Conservation (phyloP, 2,113 vertebrate genomes). For the Dromas ardeola region DNA sequence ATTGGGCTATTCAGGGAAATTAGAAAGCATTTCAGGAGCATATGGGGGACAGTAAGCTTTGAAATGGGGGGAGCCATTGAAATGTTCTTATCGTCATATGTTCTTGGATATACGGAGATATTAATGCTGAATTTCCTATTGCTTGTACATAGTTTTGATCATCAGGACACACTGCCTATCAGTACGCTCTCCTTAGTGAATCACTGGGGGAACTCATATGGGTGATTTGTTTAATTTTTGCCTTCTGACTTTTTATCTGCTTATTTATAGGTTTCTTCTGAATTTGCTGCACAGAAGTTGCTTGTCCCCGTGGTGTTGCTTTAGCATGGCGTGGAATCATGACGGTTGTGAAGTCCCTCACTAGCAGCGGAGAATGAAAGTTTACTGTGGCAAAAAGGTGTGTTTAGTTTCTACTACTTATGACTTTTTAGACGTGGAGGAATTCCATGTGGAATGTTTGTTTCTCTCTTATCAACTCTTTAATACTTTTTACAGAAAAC, state of each 20-base stretch:
- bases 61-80: background rate
- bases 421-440: background rate
- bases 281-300: background rate
- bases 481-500: background rate
- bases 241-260: background rate
- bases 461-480: background rate
- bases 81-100: background rate
- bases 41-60: background rate
- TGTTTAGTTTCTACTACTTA: background rate
- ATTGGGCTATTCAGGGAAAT: background rate
- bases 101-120: background rate
- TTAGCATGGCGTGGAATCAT: background rate
- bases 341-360: background rate
- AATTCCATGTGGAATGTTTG: background rate
- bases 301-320: background rate
- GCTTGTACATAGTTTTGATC: background rate
- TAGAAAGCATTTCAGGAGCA: background rate
- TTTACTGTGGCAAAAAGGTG: background rate
- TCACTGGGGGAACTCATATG: background rate
- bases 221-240: background rate
- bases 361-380: background rate
- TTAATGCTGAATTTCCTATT: background rate
- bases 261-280: background rate
- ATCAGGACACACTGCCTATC: background rate
- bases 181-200: background rate